Base-by-base conservation (phyloP, 2,113 vertebrate genomes). In the Corynorhinus townsendii region DNA sequence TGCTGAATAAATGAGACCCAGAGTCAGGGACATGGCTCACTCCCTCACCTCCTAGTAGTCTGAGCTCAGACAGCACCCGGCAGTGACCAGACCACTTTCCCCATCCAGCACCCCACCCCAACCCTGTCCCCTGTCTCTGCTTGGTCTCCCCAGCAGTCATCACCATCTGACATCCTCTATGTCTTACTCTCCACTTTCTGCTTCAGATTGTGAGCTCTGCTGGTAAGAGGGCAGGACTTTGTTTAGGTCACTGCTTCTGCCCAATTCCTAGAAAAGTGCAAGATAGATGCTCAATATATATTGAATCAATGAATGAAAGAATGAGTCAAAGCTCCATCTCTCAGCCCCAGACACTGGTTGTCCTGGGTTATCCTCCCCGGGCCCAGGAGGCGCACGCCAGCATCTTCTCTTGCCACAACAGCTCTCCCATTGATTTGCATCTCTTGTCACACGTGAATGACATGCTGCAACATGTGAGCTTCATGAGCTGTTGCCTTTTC, bases 381-480 rank as follows among this genome's bases (percentile, higher is more conserved):
- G 33, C 35, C 45, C 66, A 38, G 76, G 38, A 11, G 35, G 28
- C 45, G 22, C 56, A 43, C 28, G 9, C 45, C 43, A 59, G 49
- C n/a, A 0, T 30, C 33, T 62, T 72, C 64, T 80, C 59, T 77
- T 40, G 33, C 35, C 4, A 0, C 11, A 72, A 35, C 26, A 9
- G 35, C 75, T 17, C 68, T 4, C 49, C 66, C 59, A 22, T 10
- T 22, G 54, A 84, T 43, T 24, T 9, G 3, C 5, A 3, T 22
- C 43, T 64, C 82, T 30, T 1, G 0, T 20, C 56, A 1, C 11
- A 14, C 0, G 0, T 54, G 76, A 62, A 59, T 30, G 14, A 90
- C n/a, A 28, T 0, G 1, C 47, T 30, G 38, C 83, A 66, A 20
- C 52, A 14, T 0, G 1, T 12, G 4, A 12, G 16, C 62, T 56